Percentiles rank a stretch among this genome's conserved stretches.
Conservation (phyloP, 2,888 invertebrate species). For the Nesidiocoris tenuis region DNA sequence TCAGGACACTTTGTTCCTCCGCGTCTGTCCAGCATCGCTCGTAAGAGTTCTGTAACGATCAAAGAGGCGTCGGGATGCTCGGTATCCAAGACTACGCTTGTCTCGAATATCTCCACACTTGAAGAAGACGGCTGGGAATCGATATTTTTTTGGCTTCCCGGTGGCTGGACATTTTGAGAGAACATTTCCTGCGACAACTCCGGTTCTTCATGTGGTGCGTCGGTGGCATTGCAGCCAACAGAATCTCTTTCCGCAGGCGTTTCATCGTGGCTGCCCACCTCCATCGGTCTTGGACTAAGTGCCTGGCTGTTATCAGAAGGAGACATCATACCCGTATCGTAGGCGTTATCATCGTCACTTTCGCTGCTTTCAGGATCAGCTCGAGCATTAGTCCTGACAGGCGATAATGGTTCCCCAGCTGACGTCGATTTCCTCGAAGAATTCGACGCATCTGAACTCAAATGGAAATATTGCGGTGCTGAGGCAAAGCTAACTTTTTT, state of each 20-base stretch:
- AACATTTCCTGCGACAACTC: not conserved
- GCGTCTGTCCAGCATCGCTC: not conserved
- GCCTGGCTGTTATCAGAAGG: not conserved
- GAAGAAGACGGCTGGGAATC: not conserved
- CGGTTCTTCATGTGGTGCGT: not conserved
- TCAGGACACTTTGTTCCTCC: not conserved
- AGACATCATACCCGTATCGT: conserved; percentile 4
- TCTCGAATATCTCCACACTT: not conserved
- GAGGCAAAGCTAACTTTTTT: too few relatives aligned
- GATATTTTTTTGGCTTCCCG: not conserved
- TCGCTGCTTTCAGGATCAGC: too few relatives aligned
- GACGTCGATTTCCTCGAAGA: too few relatives aligned
- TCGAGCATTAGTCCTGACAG: too few relatives aligned
- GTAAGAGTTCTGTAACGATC: not conserved
- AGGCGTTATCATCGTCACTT: conserved; percentile 7
- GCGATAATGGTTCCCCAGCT: too few relatives aligned
- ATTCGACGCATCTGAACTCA: too few relatives aligned
- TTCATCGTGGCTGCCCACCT: not conserved
- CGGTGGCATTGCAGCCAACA: not conserved
- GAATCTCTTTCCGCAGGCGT: not conserved
- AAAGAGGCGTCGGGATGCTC: not conserved
- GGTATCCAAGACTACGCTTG: not conserved
- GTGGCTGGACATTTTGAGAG: not conserved
- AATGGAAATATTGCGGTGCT: too few relatives aligned
- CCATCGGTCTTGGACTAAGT: not conserved